Evolutionary conservation across 2,113 vertebrate species (phyloP), one percentile per base, ranked within the genome.

Genomic region (Spea multiplicata): DNA sequence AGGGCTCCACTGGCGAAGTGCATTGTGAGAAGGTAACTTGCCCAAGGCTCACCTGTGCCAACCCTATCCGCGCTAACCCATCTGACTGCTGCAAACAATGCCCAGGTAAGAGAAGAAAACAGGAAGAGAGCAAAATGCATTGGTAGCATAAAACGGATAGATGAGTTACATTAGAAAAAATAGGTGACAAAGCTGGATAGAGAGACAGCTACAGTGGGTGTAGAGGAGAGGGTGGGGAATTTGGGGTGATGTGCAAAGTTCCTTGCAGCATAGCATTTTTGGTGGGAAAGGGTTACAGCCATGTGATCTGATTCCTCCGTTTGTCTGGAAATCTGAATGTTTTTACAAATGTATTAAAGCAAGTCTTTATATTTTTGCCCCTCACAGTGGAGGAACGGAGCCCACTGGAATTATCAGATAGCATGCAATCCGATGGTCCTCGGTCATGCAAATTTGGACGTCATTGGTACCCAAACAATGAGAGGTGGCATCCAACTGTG

Each of bases 21-120:
- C 95, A 99, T 87, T 99, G 97, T 0, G 96, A 99, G 91, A 98
- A 97, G 86, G 95, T 99, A 76, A 97, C 95, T 6, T 99, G 97
- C 86, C 97, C 97, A 0, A 83, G 84, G 45, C 88, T 98, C 85
- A 89, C 91, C 82, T 99, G 97, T 85, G 91, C 90, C 83, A 95
- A 95, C 44, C 97, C 97, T 0, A 84, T 98, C 55, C 93, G 97
- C 0, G 92, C 88, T 64, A 97, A 85, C 81, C 94, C 95, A 57
- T 96, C 95, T 0, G 96, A 99, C 87, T 99, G 97, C 92, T 99
- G 97, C 84, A 98, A 98, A 86, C 95, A 95, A 84, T 99, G 97
- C 85, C 95, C 96, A 57, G 92, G 93, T 94, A 84, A 85, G 83
- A 8, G 49, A 73, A 73, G 30, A 13, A 59, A 59, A 59, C 6